phyloP scores from a whole-genome alignment of 2,113 vertebrate species.

The Stigmatopora nigra region DNA sequence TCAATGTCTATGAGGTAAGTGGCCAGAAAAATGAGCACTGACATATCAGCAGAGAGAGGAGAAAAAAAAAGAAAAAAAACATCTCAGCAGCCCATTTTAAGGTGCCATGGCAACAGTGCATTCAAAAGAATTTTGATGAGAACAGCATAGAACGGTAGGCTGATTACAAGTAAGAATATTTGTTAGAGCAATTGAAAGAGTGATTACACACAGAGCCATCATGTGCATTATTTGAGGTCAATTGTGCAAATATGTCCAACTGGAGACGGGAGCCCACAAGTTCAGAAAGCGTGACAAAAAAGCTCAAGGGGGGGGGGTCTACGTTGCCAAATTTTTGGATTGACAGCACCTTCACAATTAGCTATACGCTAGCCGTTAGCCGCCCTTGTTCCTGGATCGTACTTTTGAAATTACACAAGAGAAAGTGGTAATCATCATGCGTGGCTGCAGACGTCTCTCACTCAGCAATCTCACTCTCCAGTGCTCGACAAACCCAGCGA shows the following conservation, averaged over 20 bases:
- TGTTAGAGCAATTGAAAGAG: slow-evolving; percentile 61
- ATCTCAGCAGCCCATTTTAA: slow-evolving; percentile 63
- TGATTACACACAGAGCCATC: slow-evolving; percentile 49
- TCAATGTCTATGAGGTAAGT: slow-evolving; percentile 41
- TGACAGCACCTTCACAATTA: slow-evolving; percentile 21
- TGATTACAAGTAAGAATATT: slow-evolving; percentile 68
- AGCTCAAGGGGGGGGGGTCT: slow-evolving; percentile 22
- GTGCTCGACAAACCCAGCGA: slow-evolving; percentile 48
- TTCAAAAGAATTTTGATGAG: slow-evolving; percentile 74
- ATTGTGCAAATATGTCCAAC: slow-evolving; percentile 29
- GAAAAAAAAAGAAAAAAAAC: slow-evolving; percentile 46
- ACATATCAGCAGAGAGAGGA: slow-evolving; percentile 41
- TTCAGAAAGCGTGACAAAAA: slow-evolving; percentile 14
- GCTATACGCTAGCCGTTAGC: neutral
- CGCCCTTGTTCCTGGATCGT: neutral
- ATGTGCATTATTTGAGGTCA: slow-evolving; percentile 19
- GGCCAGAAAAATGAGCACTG: slow-evolving; percentile 43
- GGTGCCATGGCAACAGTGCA: slow-evolving; percentile 74
- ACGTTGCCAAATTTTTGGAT: slow-evolving; percentile 15
- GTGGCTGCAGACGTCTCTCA: slow-evolving; percentile 47
- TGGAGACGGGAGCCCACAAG: slow-evolving; percentile 3
- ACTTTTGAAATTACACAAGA: slow-evolving; percentile 48
- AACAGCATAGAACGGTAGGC: slow-evolving; percentile 57
- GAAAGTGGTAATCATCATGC: slow-evolving; percentile 51
- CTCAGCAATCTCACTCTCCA: slow-evolving; percentile 48